phyloP scores from a whole-genome alignment of 2,797 vertebrate species.

The Loris lydekkerianus region DNA sequence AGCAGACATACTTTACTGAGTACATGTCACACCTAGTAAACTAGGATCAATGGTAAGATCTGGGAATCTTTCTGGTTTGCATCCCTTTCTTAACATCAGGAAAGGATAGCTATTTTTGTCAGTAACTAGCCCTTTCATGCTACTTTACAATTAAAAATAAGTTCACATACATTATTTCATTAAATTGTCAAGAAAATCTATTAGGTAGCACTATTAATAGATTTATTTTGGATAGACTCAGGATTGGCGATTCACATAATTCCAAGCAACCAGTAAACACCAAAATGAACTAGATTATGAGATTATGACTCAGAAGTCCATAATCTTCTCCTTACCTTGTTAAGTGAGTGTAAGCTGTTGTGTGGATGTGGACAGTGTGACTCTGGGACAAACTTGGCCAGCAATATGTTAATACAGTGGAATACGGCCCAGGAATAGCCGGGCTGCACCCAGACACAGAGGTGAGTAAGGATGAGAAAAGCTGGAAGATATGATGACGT shows the following conservation, averaged over 20 bases:
- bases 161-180: slow-evolving; percentile 12
- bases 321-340: not conserved
- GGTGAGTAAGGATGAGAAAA: not conserved
- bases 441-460: not conserved
- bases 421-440: fast-evolving
- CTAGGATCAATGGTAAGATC: not conserved
- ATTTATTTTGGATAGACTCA: slow-evolving; percentile 1
- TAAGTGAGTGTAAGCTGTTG: fast-evolving
- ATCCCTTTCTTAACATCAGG: not conserved
- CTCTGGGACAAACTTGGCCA: fast-evolving
- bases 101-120: not conserved
- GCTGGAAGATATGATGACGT: fast-evolving
- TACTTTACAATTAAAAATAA: slow-evolving; percentile 14
- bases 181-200: not conserved
- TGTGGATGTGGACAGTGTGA: not conserved
- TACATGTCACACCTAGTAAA: not conserved
- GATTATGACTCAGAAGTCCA: not conserved
- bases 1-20: not conserved
- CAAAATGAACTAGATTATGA: not conserved
- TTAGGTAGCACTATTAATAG: not conserved
- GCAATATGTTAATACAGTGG: fast-evolving
- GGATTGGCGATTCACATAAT: not conserved
- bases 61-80: not conserved
- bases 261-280: not conserved
- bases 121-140: not conserved